A percentile compares a stretch with the other conserved stretches of the same genome.
Conservation (phyloP, 2,888 invertebrate species). For the Papilio elwesi region DNA sequence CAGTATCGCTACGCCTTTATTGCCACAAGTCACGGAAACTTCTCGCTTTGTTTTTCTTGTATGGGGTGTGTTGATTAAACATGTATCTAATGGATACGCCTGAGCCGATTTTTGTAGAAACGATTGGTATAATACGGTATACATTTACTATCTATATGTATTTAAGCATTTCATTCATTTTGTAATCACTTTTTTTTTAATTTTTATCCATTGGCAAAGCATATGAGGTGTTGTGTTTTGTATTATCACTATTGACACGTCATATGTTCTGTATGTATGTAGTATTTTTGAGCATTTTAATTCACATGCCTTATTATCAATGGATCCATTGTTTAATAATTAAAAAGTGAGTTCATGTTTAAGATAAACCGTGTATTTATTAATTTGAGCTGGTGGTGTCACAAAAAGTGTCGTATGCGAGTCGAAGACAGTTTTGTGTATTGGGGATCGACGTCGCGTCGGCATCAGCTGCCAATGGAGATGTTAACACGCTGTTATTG, state of each 20-base stretch:
- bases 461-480: slow-evolving; percentile 69
- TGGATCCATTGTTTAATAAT: background rate
- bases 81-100: background rate
- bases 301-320: background rate
- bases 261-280: too few species aligned
- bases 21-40: slow-evolving; percentile 48
- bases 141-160: background rate
- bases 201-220: too few species aligned
- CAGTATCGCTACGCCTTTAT: slow-evolving; percentile 36
- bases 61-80: slow-evolving; percentile 45
- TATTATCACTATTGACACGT: too few species aligned
- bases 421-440: slow-evolving; percentile 21
- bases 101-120: background rate
- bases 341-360: background rate
- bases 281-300: too few species aligned
- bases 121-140: background rate
- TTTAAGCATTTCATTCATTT: background rate
- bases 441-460: slow-evolving; percentile 29
- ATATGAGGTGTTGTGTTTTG: too few species aligned
- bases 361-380: slow-evolving; percentile 20
- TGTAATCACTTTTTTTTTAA: too few species aligned
- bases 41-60: slow-evolving; percentile 43
- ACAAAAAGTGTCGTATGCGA: slow-evolving; percentile 28
- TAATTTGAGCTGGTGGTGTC: background rate
- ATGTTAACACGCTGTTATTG: slow-evolving; percentile 70